These are phyloP conservation scores for Dryobotodes eremita DNA, from an alignment of 2,888 invertebrate genomes.

Conservation along the genomic window DNA sequence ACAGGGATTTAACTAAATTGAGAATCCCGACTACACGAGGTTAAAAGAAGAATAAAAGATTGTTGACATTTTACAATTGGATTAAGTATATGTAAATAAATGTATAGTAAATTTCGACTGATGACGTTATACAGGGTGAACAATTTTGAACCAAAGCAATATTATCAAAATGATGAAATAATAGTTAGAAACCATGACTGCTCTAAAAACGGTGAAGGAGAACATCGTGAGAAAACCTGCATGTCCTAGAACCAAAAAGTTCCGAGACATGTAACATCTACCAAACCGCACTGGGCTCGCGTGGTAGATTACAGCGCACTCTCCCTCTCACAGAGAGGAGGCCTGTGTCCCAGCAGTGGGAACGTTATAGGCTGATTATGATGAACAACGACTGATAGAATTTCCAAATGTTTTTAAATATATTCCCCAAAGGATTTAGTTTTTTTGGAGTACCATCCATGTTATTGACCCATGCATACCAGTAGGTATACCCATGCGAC, in stretches of 20 bases:
- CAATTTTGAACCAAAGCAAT: not conserved
- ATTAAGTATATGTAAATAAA: not conserved
- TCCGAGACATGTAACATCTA: too few relatives aligned
- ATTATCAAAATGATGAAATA: not conserved
- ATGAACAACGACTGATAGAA: not conserved
- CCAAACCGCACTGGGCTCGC: too few relatives aligned
- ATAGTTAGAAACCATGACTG: not conserved
- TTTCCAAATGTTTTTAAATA: not conserved
- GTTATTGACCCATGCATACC: constrained; percentile 37
- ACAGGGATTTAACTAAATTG: not conserved
- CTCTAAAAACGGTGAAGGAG: too few relatives aligned
- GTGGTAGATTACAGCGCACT: too few relatives aligned
- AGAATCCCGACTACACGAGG: not conserved
- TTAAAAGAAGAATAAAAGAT: not conserved
- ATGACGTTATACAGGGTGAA: not conserved
- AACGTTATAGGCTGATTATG: too few relatives aligned
- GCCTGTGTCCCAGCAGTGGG: too few relatives aligned
- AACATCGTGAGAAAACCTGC: too few relatives aligned
- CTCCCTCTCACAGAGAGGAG: too few relatives aligned
- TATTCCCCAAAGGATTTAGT: not conserved
- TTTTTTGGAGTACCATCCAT: not conserved
- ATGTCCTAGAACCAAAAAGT: too few relatives aligned
- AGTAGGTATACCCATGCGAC: constrained; percentile 10
- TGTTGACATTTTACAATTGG: not conserved
- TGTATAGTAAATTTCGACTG: too few relatives aligned